phyloP scores from a whole-genome alignment of 1,140 invertebrate species.

The Camponotus pennsylvanicus region DNA sequence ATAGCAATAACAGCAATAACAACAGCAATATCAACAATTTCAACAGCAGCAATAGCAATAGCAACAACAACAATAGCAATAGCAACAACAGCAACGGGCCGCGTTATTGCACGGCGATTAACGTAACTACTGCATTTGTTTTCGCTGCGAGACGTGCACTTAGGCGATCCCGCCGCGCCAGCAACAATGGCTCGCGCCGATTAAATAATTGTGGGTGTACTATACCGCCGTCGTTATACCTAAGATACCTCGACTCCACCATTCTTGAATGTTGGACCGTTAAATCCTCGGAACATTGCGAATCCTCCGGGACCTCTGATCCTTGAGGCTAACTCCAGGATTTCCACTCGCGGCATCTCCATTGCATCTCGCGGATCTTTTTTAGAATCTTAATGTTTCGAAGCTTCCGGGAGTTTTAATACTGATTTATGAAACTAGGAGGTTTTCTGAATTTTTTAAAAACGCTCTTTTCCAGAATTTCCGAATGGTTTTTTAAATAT shows the following conservation, averaged over 20 bases:
- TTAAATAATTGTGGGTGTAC: constrained; percentile 59
- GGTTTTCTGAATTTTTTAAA: too few species aligned
- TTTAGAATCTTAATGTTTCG: background rate
- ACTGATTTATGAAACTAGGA: background rate
- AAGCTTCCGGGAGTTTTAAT: background rate
- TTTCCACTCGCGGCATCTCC: background rate
- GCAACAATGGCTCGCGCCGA: constrained; percentile 52
- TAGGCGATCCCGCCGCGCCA: constrained; percentile 42
- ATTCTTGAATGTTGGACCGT: background rate
- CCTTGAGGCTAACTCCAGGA: background rate
- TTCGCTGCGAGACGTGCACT: constrained; percentile 58
- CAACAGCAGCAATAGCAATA: too few species aligned
- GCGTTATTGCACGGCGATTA: constrained; percentile 54
- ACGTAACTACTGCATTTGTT: constrained; percentile 62
- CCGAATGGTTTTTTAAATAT: too few species aligned
- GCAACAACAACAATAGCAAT: too few species aligned
- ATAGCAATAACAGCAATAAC: too few species aligned
- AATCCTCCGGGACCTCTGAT: background rate
- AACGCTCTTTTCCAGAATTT: too few species aligned
- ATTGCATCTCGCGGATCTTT: background rate
- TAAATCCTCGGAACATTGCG: constrained; percentile 9
- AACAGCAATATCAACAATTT: too few species aligned
- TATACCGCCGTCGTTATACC: constrained; percentile 46
- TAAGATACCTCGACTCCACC: background rate
- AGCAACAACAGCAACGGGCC: background rate